A percentile compares a stretch with the other conserved stretches of the same genome.
Evolutionary conservation across 2,113 vertebrate genomes (phyloP).

Genomic region (Lates calcarifer): DNA sequence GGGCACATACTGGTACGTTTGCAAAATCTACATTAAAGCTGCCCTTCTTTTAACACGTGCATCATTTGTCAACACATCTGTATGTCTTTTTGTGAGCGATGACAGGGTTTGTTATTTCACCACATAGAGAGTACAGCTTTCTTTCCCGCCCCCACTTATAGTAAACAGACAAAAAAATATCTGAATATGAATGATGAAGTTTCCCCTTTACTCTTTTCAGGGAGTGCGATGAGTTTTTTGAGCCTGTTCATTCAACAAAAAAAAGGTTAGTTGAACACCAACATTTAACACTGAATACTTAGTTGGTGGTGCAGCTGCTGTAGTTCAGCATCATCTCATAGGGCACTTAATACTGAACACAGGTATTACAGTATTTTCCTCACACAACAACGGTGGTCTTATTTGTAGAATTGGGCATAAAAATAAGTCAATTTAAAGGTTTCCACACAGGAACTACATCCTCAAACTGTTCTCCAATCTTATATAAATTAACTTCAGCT

Average conservation of each 20-base stretch:
- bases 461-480: not conserved
- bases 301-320: conserved; percentile 18
- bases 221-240: not conserved
- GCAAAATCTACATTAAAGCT: conserved; percentile 72
- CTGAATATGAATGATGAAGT: not conserved
- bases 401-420: not conserved
- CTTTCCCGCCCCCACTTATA: too few relatives aligned
- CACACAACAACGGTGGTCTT: not conserved
- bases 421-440: not conserved
- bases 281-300: conserved; percentile 1
- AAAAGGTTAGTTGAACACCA: conserved; percentile 11
- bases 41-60: conserved; percentile 73
- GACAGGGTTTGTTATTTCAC: conserved; percentile 29
- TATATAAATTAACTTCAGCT: not conserved
- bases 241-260: not conserved
- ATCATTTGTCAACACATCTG: conserved; percentile 68
- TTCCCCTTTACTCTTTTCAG: conserved; percentile 3
- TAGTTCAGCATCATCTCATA: conserved; percentile 8
- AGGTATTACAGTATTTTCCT: not conserved
- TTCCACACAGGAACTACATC: not conserved
- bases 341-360: conserved; percentile 10
- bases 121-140: not conserved
- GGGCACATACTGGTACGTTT: conserved; percentile 73
- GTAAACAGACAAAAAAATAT: not conserved
- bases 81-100: conserved; percentile 48